Evolutionary conservation across 2,888 invertebrate genomes (phyloP), one percentile per base, ranked within the genome.

Genomic region (Heliconius cydno): DNA sequence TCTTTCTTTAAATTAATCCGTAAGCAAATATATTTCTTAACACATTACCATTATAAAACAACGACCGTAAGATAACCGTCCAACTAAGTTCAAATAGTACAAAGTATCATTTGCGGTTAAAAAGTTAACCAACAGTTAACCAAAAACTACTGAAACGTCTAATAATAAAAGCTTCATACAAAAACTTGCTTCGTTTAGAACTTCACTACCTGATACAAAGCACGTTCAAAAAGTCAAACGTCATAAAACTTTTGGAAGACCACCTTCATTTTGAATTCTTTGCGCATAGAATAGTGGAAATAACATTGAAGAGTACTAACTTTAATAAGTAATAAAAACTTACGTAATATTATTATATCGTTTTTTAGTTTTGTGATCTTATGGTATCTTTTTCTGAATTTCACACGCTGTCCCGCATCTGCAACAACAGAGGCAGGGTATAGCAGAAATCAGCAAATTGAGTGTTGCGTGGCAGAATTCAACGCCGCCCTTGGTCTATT

Each of bases 131-230:
- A 34, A n/a, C 25, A 38, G 13, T 68, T 25, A 52, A 30, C 30
- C 19, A 72, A 57, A 57, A 22, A 72, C 72, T 57, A 22, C 28
- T 28, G 22, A 57, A 52, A 72, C 30, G 22, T 72, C 28, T 52
- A 41, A 70, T 28, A 57, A 72, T 72, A 57, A 57, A 72, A 72
- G 57, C 30, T 52, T 57, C 57, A 72, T 57, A 72, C n/a, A 72
- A 57, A 72, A 52, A 57, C 13, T 72, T 52, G n/a, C n/a, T 57
- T 72, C 57, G 57, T 72, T 70, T 57, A 30, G 34, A 72, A 72
- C 3, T 72, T 72, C 41, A 72, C 57, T 72, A 52, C 15, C 72
- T 72, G 72, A 72, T 57, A 46, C 72, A 72, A 72, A 57, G 30
- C 57, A 34, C 72, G 52, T 72, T 72, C 30, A 72, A 72, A 72